Conservation (phyloP, 2,113 vertebrate genomes). For the Cynocephalus volans region DNA sequence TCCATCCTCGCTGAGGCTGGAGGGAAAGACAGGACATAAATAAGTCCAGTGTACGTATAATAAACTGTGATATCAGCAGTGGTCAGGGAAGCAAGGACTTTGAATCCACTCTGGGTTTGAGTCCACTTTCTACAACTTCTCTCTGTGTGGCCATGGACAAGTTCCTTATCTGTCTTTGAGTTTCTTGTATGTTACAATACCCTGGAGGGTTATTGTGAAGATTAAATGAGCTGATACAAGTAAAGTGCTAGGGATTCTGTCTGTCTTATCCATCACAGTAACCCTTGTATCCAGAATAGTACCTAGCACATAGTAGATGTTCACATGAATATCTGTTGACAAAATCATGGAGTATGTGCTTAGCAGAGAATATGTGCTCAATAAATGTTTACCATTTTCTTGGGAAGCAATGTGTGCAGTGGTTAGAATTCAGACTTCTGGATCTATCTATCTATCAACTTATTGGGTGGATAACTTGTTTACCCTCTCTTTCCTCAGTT, state of each 20-base stretch:
- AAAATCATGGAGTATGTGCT: background rate
- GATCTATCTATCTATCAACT: background rate
- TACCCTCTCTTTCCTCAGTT: background rate
- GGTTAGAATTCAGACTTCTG: background rate
- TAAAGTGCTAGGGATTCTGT: background rate
- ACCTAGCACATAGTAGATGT: background rate
- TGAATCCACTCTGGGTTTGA: background rate
- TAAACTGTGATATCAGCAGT: background rate
- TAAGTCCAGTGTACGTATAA: background rate
- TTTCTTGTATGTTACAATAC: background rate
- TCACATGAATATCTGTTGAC: background rate
- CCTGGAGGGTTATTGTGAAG: background rate
- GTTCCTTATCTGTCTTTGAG: constrained; percentile 18
- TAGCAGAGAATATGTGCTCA: background rate
- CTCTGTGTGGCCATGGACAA: background rate
- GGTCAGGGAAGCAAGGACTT: background rate
- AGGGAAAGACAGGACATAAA: background rate
- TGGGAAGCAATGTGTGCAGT: background rate
- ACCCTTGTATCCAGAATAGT: background rate
- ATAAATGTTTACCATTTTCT: background rate
- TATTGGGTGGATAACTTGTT: background rate
- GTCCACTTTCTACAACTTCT: background rate
- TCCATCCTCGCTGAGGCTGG: background rate
- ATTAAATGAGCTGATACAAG: background rate
- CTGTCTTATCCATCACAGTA: background rate